These are phyloP conservation scores for Rotaria socialis DNA, from an alignment of 2,888 invertebrate genomes.

Conservation along the genomic window DNA sequence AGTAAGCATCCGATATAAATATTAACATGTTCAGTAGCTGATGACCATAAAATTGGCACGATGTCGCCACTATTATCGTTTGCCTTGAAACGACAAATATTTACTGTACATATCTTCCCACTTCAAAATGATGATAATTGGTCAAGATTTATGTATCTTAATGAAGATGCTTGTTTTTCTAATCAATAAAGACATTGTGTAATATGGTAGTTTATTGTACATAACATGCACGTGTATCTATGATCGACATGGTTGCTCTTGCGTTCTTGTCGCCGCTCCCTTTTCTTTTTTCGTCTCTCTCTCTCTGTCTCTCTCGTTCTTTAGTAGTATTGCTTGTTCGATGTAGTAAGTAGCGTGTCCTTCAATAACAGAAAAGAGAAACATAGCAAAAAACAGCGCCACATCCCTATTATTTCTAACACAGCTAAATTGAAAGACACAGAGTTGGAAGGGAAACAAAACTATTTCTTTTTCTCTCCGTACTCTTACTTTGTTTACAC, in stretches of 20 bases:
- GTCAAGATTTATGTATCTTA: background rate
- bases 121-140: background rate
- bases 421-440: background rate
- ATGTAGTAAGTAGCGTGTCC: background rate
- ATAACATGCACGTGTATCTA: background rate
- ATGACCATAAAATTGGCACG: background rate
- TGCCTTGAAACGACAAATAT: background rate
- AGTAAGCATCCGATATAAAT: background rate
- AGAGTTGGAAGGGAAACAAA: background rate
- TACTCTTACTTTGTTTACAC: background rate
- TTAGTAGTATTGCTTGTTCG: background rate
- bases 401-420: background rate
- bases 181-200: background rate
- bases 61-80: background rate
- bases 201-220: background rate
- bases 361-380: slow-evolving; percentile 1
- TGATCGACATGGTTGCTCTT: background rate
- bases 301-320: background rate
- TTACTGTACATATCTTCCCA: background rate
- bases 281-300: background rate
- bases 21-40: background rate
- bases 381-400: background rate
- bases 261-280: background rate
- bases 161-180: background rate
- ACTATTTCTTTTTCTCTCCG: background rate